Evolutionary conservation across 1,140 invertebrate genomes (phyloP), one percentile per base, ranked within the genome.

Genomic region (Rhynchophorus ferrugineus): DNA sequence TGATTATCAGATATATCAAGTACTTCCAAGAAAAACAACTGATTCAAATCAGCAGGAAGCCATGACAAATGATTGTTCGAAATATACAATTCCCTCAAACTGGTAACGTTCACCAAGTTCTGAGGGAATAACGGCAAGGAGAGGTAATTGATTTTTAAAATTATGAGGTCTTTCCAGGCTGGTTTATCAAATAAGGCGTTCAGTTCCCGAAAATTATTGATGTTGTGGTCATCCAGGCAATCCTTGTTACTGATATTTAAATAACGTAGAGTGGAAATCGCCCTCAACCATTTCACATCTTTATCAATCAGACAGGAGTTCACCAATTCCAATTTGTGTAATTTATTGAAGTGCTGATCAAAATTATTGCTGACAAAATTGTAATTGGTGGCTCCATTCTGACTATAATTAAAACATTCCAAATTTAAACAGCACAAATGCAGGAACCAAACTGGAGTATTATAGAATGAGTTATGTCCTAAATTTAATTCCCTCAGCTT

Each of bases 61-160:
- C 53, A 55, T 2, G 53, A 49, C 11, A 55, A 21, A 11, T 21
- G 13, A 35, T 49, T 49, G 16, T 55, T 24, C 14, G 14, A 5
- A 7, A 55, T 3, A 49, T 55, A 14, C 21, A 55, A 39, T 45
- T 55, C 53, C n/a, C 14, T 29, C 38, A 55, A 55, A 16, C 16
- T 38, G 1, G 18, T 20, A 13, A 49, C 19, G 34, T 45, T 48
- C 18, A 55, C 29, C 20, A 55, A 14, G 1, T 11, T 29, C 34
- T 49, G 35, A n/a, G 53, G 53, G 35, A 55, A 41, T 19, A 55
- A 14, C 18, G 46, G 35, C 21, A 55, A 21, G 9, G 33, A 20
- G 11, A 55, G 22, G 22, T 44, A 5, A 19, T 16, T 39, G 8
- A 55, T 19, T 24, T 39, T 44, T 20, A 55, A 45, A 8, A 49